Base-by-base conservation (phyloP, 2,797 vertebrate genomes). In the Gobio occitaniae region DNA sequence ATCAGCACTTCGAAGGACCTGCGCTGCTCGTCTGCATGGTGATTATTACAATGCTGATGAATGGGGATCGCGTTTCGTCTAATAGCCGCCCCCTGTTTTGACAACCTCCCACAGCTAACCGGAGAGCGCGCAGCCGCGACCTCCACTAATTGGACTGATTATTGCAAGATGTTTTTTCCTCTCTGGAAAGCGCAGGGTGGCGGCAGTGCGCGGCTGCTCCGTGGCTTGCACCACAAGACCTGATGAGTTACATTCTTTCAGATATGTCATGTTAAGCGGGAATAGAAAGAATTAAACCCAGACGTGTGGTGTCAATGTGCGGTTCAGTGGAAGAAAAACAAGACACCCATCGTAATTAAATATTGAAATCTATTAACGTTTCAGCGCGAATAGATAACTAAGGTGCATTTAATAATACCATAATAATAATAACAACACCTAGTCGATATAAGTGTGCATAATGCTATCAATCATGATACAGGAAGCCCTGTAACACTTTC, bases 81-180 rank as follows among this genome's bases (percentile, higher is more conserved):
- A 96, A 97, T 97, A 96, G 96, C 93, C 95, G 94, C 91, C 95
- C 94, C 93, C 92, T 97, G 94, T 97, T 97, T 97, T 97, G 95
- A 96, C 96, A 97, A 95, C 96, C 97, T 97, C 96, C 97, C 95
- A 93, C 94, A 90, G 95, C 95, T 97, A 95, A 96, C 95, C 95
- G 93, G 90, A 94, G 95, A 94, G 94, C 94, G 95, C 94, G 95
- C 94, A 95, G 92, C 94, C 94, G 90, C 94, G 95, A 96, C 96
- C 96, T 95, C 93, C 92, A 94, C 96, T 96, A 97, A 97, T 97
- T 96, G 95, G 95, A 85, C 94, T 97, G 96, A 97, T 97, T 96
- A 96, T 94, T 97, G 94, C 97, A 97, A 97, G 96, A 96, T 97
- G 96, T 95, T 90, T 91, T 88, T 90, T 88, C 91, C 77, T 86